Evolutionary conservation across 2,888 invertebrate genomes (phyloP).

Genomic region (Geotrupes spiniger): DNA sequence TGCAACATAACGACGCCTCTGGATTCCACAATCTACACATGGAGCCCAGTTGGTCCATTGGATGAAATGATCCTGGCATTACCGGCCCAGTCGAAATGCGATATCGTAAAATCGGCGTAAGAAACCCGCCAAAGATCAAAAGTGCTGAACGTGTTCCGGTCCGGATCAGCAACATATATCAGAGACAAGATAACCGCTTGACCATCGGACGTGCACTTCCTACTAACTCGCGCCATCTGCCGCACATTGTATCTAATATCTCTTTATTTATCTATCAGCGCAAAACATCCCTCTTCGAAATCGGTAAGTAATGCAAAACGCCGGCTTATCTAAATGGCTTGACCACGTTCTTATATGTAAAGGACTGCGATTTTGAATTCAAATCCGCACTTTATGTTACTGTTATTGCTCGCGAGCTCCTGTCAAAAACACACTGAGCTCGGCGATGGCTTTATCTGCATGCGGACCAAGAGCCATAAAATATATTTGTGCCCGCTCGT

Average conservation of each 20-base stretch:
- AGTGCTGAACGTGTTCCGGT: constrained; percentile 30
- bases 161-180: constrained; percentile 32
- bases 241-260: constrained; percentile 37
- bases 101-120: constrained; percentile 28
- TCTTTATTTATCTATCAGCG: constrained; percentile 49
- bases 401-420: constrained; percentile 44
- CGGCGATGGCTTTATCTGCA: constrained; percentile 33
- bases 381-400: constrained; percentile 47
- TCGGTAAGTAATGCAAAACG: constrained; percentile 43
- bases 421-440: constrained; percentile 48
- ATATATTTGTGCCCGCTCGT: constrained; percentile 30
- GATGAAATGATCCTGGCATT: neutral
- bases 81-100: neutral
- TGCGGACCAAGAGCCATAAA: constrained; percentile 31
- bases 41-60: neutral
- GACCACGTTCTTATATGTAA: constrained; percentile 44
- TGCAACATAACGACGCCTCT: too few relatives aligned
- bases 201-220: constrained; percentile 31
- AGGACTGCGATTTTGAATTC: constrained; percentile 33
- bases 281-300: constrained; percentile 36
- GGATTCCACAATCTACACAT: constrained; percentile 11
- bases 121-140: constrained; percentile 29
- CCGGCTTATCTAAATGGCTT: constrained; percentile 46
- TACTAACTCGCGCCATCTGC: constrained; percentile 30
- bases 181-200: constrained; percentile 25